Evolutionary conservation across 2,113 vertebrate species (phyloP).

Genomic region (Pluvialis apricaria): DNA sequence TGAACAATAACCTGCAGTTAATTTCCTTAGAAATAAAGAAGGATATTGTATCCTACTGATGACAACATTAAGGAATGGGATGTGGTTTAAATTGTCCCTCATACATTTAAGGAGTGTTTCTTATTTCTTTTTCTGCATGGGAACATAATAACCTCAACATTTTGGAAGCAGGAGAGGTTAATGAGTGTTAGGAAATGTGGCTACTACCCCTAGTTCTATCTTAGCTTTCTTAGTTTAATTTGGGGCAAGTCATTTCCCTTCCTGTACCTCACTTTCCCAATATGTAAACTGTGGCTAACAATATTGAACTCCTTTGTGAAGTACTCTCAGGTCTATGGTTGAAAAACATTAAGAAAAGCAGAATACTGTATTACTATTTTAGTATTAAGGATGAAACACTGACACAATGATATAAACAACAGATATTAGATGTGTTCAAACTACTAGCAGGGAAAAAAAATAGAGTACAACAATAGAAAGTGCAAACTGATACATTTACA

Average conservation of each 20-base stretch:
- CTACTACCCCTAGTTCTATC: neutral
- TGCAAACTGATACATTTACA: neutral
- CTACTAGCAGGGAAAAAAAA: neutral
- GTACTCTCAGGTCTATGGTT: neutral
- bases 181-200: neutral
- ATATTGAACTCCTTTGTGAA: neutral
- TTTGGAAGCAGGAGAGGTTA: neutral
- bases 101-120: neutral
- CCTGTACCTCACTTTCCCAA: neutral
- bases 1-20: neutral
- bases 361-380: neutral
- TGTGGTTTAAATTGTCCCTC: neutral
- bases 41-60: neutral
- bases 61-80: neutral
- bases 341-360: neutral
- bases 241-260: neutral
- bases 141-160: neutral
- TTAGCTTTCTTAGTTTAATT: neutral
- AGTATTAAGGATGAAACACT: neutral
- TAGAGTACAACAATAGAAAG: rapidly evolving
- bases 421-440: neutral
- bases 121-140: neutral
- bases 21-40: neutral
- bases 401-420: neutral
- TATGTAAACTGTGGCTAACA: neutral